Percentiles rank a stretch among this genome's conserved stretches.
These are phyloP conservation scores for Phylloscopus whistleri DNA, from an alignment of 2,113 vertebrate species.

Conservation along the genomic window DNA sequence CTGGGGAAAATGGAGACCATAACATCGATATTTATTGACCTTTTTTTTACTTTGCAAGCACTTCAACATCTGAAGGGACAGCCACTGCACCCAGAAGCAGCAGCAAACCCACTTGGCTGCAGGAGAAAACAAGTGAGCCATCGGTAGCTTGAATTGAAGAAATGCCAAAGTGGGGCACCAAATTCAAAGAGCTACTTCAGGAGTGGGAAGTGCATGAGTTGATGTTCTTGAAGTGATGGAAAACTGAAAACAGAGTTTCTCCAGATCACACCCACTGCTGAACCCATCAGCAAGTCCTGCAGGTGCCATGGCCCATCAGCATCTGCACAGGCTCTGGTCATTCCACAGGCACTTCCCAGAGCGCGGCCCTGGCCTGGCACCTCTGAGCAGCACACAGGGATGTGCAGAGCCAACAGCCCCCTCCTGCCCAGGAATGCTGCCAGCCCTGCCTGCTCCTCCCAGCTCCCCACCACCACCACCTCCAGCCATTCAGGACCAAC, in stretches of 20 bases:
- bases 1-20: not conserved
- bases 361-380: rapidly evolving
- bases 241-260: not conserved
- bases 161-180: not conserved
- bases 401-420: not conserved
- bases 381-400: not conserved
- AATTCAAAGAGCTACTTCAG: not conserved
- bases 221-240: not conserved
- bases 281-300: not conserved
- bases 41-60: not conserved
- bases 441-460: not conserved
- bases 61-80: not conserved
- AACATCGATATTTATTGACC: not conserved
- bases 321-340: not conserved
- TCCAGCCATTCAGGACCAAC: not conserved
- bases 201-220: not conserved
- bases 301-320: rapidly evolving
- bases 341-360: not conserved
- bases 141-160: not conserved
- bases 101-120: not conserved
- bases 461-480: not conserved
- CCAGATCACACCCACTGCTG: rapidly evolving
- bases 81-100: not conserved
- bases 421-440: not conserved
- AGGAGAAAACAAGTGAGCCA: not conserved